Base-by-base conservation (phyloP, 2,113 vertebrate genomes). In the Catharus fuscescens region DNA sequence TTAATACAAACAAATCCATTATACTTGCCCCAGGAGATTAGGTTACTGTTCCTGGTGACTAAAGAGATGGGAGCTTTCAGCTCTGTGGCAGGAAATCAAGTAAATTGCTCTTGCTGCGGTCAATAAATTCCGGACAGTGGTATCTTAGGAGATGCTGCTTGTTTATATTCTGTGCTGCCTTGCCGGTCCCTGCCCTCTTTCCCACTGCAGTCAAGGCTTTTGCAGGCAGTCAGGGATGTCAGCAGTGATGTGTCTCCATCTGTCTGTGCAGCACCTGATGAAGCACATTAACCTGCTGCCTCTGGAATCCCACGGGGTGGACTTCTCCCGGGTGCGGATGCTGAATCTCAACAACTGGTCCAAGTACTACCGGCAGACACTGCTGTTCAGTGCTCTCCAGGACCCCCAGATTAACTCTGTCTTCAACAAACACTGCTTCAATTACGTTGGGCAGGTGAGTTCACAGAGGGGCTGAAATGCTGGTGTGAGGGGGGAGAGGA, bases 301-400 rank as follows among this genome's bases (percentile, higher is more conserved):
- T 5, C 95, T 98, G 96, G 99, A 99, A 42, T 98, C 99, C 34
- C 99, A 99, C 0, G 99, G 99, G 3, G 99, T 99, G 10, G 99
- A 99, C 96, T 99, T 99, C 32, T 99, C 99, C 79, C 98, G 99
- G 18, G 99, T 99, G 56, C 98, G 99, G 57, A 99, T 99, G 98
- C 99, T 98, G 98, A 99, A 97, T 95, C 98, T 99, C 87, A 99
- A 98, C 86, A 99, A 98, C 96, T 99, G 99, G 99, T 97, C 98
- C 62, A 97, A 86, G 95, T 98, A 98, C 95, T 99, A 99, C 96
- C 98, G 99, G 32, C 99, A 99, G 98, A 99, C 99, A 0, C 96
- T 99, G 95, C 96, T 99, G 69, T 99, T 99, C 85, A 99, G 99
- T 18, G 98, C 98, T 44, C 96, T 99, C 67, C 99, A 98, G 93